A percentile compares a stretch with the other conserved stretches of the same genome.
phyloP scores from a whole-genome alignment of 1,140 invertebrate genomes.

The Bemisia tabaci region DNA sequence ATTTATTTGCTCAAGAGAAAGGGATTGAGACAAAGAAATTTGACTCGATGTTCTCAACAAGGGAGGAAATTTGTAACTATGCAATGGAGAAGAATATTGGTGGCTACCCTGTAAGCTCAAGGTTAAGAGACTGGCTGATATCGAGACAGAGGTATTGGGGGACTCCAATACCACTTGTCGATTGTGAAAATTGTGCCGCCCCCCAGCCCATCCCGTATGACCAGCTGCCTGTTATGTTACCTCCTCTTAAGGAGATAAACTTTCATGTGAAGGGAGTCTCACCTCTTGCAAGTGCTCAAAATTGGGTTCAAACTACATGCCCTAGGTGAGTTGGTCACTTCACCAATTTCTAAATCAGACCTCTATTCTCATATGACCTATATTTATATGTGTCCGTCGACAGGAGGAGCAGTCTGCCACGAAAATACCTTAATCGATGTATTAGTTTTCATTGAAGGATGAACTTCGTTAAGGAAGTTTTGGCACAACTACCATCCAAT shows the following conservation, averaged over 20 bases:
- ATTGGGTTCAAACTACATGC: conserved; percentile 57
- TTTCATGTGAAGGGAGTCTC: conserved; percentile 28
- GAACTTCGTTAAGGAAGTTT: no score
- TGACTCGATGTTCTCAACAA: conserved; percentile 20
- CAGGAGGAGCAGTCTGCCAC: no score
- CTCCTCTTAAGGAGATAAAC: conserved; percentile 30
- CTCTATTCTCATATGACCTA: no score
- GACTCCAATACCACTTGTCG: conserved; percentile 94
- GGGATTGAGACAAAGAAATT: conserved; percentile 30
- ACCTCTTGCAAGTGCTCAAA: conserved; percentile 36
- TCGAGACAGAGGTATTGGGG: conserved; percentile 97
- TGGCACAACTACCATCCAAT: no score
- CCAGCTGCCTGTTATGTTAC: conserved; percentile 66
- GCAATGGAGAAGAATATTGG: conserved; percentile 48
- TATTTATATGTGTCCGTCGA: no score
- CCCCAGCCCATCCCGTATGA: conserved; percentile 57
- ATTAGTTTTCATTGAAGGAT: no score
- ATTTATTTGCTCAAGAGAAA: conserved; percentile 38
- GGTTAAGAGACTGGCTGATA: conserved; percentile 90
- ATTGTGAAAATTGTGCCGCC: conserved; percentile 65
- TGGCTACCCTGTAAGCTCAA: conserved; percentile 68
- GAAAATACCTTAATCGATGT: no score
- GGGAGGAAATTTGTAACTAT: conserved; percentile 34
- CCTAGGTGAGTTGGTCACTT: conserved; percentile 49
- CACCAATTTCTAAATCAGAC: no score